Conservation (phyloP, 2,888 invertebrate genomes). For the Dorcus hopei region DNA sequence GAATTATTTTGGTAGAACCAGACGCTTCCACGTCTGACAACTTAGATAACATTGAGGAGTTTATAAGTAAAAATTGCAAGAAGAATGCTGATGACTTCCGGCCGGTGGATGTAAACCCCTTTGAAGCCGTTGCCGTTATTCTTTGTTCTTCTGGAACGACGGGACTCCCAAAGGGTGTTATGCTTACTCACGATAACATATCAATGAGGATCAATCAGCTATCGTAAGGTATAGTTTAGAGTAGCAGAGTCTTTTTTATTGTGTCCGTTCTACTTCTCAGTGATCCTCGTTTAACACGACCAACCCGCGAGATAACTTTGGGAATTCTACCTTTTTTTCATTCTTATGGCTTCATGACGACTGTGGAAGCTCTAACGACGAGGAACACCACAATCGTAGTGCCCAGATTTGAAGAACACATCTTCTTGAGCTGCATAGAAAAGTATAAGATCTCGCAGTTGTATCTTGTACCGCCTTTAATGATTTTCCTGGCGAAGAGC, state of each 20-base stretch:
- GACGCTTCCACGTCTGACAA: slow-evolving; percentile 43
- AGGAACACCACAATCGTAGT: slow-evolving; percentile 28
- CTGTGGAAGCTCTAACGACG: slow-evolving; percentile 26
- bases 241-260: too few species aligned
- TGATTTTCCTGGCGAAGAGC: slow-evolving; percentile 53
- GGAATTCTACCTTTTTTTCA: slow-evolving; percentile 37
- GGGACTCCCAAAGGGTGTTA: slow-evolving; percentile 75
- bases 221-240: too few species aligned
- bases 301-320: slow-evolving; percentile 10
- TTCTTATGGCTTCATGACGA: slow-evolving; percentile 31
- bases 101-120: slow-evolving; percentile 49
- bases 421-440: slow-evolving; percentile 65
- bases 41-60: slow-evolving; percentile 45
- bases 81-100: slow-evolving; percentile 46
- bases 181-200: slow-evolving; percentile 67
- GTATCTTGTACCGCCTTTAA: slow-evolving; percentile 52
- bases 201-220: slow-evolving; percentile 38
- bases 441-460: slow-evolving; percentile 43
- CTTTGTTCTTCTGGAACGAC: slow-evolving; percentile 80
- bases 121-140: slow-evolving; percentile 58
- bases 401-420: slow-evolving; percentile 65
- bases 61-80: slow-evolving; percentile 26
- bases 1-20: slow-evolving; percentile 56
- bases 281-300: slow-evolving; percentile 9
- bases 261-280: neutral